Evolutionary conservation across 2,888 invertebrate genomes (phyloP).

Genomic region (Drosophila mayaguana): DNA sequence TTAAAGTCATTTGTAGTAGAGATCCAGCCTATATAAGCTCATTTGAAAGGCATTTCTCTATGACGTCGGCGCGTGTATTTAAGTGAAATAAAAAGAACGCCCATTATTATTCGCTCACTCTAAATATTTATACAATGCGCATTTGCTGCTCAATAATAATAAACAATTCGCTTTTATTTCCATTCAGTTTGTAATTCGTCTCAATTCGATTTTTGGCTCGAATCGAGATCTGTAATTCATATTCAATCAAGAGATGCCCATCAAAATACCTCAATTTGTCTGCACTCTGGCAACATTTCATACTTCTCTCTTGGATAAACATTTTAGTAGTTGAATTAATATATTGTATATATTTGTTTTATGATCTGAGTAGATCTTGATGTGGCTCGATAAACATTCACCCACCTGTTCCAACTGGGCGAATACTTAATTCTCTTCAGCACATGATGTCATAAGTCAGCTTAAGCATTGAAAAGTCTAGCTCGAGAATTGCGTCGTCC

Average conservation of each 20-base stretch:
- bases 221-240: slow-evolving; percentile 22
- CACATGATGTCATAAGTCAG: neutral
- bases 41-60: slow-evolving; percentile 10
- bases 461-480: neutral
- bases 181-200: slow-evolving; percentile 42
- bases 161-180: slow-evolving; percentile 46
- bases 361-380: slow-evolving; percentile 52
- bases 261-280: slow-evolving; percentile 8
- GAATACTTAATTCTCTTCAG: neutral
- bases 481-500: slow-evolving; percentile 4
- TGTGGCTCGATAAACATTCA: slow-evolving; percentile 14
- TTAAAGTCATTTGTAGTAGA: neutral
- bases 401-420: slow-evolving; percentile 41
- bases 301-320: slow-evolving; percentile 50
- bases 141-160: slow-evolving; percentile 47
- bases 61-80: slow-evolving; percentile 56
- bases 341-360: slow-evolving; percentile 72
- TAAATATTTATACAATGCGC: slow-evolving; percentile 62
- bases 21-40: neutral
- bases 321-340: slow-evolving; percentile 54
- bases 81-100: slow-evolving; percentile 31
- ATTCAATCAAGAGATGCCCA: slow-evolving; percentile 6
- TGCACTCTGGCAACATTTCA: slow-evolving; percentile 21
- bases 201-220: slow-evolving; percentile 21
- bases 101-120: slow-evolving; percentile 38